phyloP scores from a whole-genome alignment of 1,140 invertebrate species.

The Caenorhabditis briggsae region DNA sequence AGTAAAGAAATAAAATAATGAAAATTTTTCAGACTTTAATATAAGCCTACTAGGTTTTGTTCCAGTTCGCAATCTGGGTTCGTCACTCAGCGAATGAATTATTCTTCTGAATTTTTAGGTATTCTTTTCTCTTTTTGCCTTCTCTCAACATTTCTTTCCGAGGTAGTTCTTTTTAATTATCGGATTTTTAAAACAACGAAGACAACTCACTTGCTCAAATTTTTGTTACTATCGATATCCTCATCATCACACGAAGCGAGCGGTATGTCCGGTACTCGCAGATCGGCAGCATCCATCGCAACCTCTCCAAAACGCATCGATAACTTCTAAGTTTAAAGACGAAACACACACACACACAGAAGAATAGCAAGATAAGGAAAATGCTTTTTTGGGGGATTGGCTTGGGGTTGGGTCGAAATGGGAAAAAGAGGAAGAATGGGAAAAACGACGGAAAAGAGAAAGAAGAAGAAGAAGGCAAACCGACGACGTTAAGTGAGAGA shows the following conservation, averaged over 20 bases:
- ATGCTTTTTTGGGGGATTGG: neutral
- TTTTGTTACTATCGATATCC: conserved; percentile 46
- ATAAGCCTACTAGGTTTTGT: no score
- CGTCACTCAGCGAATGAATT: no score
- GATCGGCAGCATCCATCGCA: conserved; percentile 40
- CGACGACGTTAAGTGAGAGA: conserved; percentile 4
- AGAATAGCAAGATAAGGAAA: neutral
- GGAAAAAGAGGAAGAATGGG: no score
- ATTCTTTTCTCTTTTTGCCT: neutral
- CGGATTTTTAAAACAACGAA: no score
- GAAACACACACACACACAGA: conserved; percentile 15
- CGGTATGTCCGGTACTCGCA: conserved; percentile 49
- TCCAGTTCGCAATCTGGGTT: no score
- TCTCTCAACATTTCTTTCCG: neutral
- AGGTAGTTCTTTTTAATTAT: no score
- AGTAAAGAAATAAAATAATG: no score
- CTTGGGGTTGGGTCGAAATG: neutral
- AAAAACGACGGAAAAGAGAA: neutral
- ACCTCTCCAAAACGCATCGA: conserved; percentile 45
- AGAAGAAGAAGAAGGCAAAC: conserved; percentile 28
- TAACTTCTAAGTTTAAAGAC: neutral
- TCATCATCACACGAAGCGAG: conserved; percentile 49
- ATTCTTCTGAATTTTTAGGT: no score
- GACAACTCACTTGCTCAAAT: conserved; percentile 35
- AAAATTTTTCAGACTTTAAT: no score